Evolutionary conservation across 2,113 vertebrate species (phyloP), one percentile per base, ranked within the genome.

Genomic region (Lamprotornis superbus): DNA sequence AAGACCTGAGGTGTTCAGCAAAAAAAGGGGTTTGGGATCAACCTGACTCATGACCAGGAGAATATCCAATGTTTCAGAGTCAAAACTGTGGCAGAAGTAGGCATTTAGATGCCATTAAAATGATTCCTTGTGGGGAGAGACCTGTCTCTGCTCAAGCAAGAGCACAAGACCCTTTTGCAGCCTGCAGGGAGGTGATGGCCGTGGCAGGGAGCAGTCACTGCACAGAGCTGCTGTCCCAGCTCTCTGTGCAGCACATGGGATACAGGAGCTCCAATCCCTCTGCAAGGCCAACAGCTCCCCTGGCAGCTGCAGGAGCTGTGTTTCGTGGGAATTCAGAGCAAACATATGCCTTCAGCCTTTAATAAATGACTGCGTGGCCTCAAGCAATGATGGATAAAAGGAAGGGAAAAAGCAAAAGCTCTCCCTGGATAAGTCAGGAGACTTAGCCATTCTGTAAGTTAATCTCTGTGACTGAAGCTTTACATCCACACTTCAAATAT

Each of bases 321-420:
- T 92, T 92, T 78, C 18, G 0, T 5, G 5, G 70, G 86, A 78
- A 90, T 75, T 94, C 24, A 68, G 60, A 71, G 47, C 44, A 55
- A 86, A 73, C 0, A 0, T 42, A 78, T 1, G 71, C 69, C 84
- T 78, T 83, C 80, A 80, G 80, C 65, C 59, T 94, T 90, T 83
- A 69, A 85, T 63, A 96, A 94, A 88, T 95, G 71, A 96, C 60
- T 2, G 5, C 1, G 0, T 57, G 78, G 93, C 95, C 96, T 92
- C 82, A 64, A 96, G 94, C 91, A 64, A 85, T 69, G 80, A 97
- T 40, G 57, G 94, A 94, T 93, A 87, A 93, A 94, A 71, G 83
- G 39, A 64, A 53, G 23, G 47, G 39, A 47, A 83, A 91, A 89
- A 81, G n/a, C 28, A 53, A 92, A 93, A 87, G 22, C 40, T 81